These are phyloP conservation scores for Ischnus inquisitorius DNA, from an alignment of 2,888 invertebrate genomes.

Conservation along the genomic window DNA sequence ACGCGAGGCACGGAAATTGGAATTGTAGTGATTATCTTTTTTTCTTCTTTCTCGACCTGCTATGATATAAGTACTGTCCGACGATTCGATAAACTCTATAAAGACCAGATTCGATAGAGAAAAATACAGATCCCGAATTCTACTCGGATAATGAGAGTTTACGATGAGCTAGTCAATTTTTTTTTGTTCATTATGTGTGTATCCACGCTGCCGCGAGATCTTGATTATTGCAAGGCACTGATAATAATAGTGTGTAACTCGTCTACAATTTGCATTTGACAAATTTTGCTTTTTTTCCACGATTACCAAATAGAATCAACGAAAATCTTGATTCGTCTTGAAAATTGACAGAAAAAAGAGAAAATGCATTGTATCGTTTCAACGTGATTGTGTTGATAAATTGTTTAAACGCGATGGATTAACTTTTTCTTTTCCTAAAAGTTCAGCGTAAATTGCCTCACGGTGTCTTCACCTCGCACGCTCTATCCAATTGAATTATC, in stretches of 20 bases:
- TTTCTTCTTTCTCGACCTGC: constrained; percentile 2
- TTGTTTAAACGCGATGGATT: constrained; percentile 21
- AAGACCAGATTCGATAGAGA: constrained; percentile 9
- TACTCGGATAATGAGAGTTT: constrained; percentile 5
- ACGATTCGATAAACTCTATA: constrained; percentile 8
- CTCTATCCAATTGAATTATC: constrained; percentile 31
- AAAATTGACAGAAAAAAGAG: constrained; percentile 24
- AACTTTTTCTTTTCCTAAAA: background rate
- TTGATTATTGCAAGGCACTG: constrained; percentile 68
- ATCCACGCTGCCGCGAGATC: constrained; percentile 46
- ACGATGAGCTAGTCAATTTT: constrained; percentile 11
- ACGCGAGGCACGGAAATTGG: constrained; percentile 42
- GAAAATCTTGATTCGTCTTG: background rate
- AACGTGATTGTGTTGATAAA: background rate
- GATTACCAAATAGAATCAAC: constrained; percentile 12
- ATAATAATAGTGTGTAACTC: constrained; percentile 58
- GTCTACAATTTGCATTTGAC: constrained; percentile 6
- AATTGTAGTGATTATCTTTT: constrained; percentile 1
- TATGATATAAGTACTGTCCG: background rate
- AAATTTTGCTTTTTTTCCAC: background rate
- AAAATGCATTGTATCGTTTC: constrained; percentile 12
- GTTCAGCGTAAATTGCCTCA: constrained; percentile 1
- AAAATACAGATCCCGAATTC: background rate
- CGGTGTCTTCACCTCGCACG: constrained; percentile 3
- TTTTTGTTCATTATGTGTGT: constrained; percentile 16